Base-by-base conservation (phyloP, 2,888 invertebrate species). In the Sialis lutaria region DNA sequence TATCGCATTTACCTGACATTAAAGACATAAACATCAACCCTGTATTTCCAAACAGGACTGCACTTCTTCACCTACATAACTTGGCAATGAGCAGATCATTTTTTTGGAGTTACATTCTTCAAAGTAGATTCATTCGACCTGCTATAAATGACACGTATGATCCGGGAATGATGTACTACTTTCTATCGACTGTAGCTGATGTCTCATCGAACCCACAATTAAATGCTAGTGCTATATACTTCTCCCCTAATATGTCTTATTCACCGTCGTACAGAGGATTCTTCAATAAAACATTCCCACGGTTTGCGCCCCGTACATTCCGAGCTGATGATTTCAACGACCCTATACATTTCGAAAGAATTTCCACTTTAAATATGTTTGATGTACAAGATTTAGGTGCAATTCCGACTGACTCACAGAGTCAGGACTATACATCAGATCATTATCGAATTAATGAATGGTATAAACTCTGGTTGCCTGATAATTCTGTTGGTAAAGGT, bases 111-210 rank as follows among this genome's bases (percentile, higher is more conserved):
- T 93, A 90, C 55, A 88, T 92, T 49, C 73, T 92, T 1, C 92
- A 92, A 61, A 87, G 89, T 31, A 72, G 92, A 52, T 89, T 90
- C 56, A 90, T 90, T 54, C 71, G 90, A 32, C 90, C 90, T 0
- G 88, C 87, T 1, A 88, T 87, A 22, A 90, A 89, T 60, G 89
- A 90, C 57, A 88, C 90, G 0, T 89, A 90, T 55, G 95, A 96
- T 67, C 96, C 96, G 0, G 96, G 96, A 46, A 89, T 97, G 82
- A 91, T 95, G 90, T 96, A 96, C 60, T 92, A 92, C 59, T 92
- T 93, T 61, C 68, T 96, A 40, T 93, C 95, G 0, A 84, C 91
- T 0, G 87, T 93, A 1, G 93, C 97, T 0, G 96, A 97, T 63
- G 88, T 97, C 0, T 86, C 95, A 0, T 77, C 93, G 0, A 95